Conservation (phyloP, 2,797 vertebrate genomes). For the Tenualosa ilisha region DNA sequence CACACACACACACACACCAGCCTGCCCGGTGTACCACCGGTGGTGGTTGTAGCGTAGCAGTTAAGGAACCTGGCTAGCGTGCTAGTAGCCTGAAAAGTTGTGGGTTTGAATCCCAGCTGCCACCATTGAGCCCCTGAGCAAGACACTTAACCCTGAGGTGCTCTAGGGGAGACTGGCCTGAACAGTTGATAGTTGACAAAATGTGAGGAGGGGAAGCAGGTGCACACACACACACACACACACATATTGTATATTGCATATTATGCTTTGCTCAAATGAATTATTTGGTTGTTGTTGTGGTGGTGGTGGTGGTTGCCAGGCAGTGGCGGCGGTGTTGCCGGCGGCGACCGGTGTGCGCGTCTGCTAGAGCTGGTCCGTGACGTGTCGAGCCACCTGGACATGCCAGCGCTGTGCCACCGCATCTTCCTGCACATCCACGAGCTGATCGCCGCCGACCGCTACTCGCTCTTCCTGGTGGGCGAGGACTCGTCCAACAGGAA, state of each 20-base stretch:
- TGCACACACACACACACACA: not conserved
- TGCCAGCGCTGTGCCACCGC: constrained; percentile 94
- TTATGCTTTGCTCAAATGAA: not conserved
- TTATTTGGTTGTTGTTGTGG: not conserved
- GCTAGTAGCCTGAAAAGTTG: too few species aligned
- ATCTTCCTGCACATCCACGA: constrained; percentile 97
- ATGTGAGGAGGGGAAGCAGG: too few species aligned
- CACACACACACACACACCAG: not conserved
- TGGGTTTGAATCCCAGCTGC: too few species aligned
- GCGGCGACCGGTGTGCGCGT: constrained; percentile 83
- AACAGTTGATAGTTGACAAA: too few species aligned
- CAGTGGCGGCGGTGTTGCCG: constrained; percentile 58
- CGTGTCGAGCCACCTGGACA: constrained; percentile 94
- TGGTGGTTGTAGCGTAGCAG: too few species aligned
- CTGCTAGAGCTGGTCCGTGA: constrained; percentile 94
- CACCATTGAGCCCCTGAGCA: too few species aligned
- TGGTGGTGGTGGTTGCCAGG: not conserved
- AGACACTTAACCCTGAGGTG: too few species aligned
- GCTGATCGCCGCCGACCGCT: constrained; percentile 91
- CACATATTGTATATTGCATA: constrained; percentile 46
- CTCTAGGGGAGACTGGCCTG: too few species aligned
- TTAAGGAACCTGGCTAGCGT: too few species aligned
- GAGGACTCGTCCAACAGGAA: constrained; percentile 96
- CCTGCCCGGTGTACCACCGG: too few species aligned
- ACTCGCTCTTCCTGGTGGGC: constrained; percentile 93